A percentile compares a stretch with the other conserved stretches of the same genome.
These are phyloP conservation scores for Chrysogorgia sp. DNA, from an alignment of 92 coral and sea anemone genomes.

Conservation along the genomic window DNA sequence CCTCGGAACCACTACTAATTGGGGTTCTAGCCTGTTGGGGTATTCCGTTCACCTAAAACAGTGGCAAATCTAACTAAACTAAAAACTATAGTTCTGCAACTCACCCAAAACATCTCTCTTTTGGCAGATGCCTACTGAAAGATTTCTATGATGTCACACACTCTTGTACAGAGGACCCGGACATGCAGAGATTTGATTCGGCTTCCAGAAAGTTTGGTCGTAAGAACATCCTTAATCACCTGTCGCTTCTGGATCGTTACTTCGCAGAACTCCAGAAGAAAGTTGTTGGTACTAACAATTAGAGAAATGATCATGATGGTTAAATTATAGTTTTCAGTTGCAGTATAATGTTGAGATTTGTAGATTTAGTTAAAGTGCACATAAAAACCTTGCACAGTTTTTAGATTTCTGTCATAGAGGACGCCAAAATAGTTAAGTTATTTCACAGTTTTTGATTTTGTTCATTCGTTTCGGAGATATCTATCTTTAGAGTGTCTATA, in stretches of 20 bases:
- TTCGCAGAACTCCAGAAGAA: slow-evolving; percentile 39
- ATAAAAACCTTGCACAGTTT: no score
- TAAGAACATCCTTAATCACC: slow-evolving; percentile 35
- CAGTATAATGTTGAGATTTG: background rate
- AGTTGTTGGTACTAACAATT: background rate
- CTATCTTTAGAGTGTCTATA: no score
- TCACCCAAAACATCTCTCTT: background rate
- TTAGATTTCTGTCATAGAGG: no score
- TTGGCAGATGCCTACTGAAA: slow-evolving; percentile 19
- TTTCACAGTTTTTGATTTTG: no score
- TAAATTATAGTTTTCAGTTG: background rate
- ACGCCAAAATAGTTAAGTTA: no score
- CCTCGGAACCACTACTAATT: no score
- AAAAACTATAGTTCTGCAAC: no score
- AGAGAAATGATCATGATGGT: background rate
- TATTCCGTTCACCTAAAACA: no score
- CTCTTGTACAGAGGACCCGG: slow-evolving; percentile 41
- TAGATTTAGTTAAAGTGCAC: no score
- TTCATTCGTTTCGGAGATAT: no score
- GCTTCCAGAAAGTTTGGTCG: slow-evolving; percentile 45
- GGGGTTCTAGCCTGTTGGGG: no score
- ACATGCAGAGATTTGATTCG: slow-evolving; percentile 41
- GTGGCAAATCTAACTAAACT: no score
- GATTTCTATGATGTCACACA: slow-evolving; percentile 38
- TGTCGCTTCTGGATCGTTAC: slow-evolving; percentile 40